Percentiles rank a stretch among this genome's conserved stretches.
phyloP scores from a whole-genome alignment of 1,140 invertebrate genomes.

The Danaus plexippus region DNA sequence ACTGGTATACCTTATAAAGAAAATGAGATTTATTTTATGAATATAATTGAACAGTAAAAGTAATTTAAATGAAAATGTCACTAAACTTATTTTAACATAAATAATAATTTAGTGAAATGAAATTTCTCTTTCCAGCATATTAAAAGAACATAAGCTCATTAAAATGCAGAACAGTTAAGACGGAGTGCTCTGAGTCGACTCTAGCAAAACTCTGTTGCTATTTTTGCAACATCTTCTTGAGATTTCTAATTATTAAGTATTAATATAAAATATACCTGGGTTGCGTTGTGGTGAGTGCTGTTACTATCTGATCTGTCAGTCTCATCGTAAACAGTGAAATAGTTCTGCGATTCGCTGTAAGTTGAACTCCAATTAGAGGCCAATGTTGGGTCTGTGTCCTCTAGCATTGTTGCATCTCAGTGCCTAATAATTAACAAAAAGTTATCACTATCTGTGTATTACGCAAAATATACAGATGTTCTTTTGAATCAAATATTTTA shows the following conservation, averaged over 20 bases:
- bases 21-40: background rate
- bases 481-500: too few relatives aligned
- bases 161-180: too few relatives aligned
- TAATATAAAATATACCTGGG: constrained; percentile 31
- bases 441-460: too few relatives aligned
- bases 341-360: constrained; percentile 27
- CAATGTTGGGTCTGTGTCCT: constrained; percentile 34
- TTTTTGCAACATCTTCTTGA: too few relatives aligned
- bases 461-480: too few relatives aligned
- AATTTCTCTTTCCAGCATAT: too few relatives aligned
- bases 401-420: constrained; percentile 39
- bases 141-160: too few relatives aligned
- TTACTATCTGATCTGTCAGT: constrained; percentile 27
- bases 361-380: constrained; percentile 34
- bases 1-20: constrained; percentile 41
- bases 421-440: constrained; percentile 16
- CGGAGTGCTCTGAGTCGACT: too few relatives aligned
- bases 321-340: constrained; percentile 48
- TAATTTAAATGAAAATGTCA: too few relatives aligned
- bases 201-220: too few relatives aligned
- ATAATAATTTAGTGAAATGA: too few relatives aligned
- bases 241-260: background rate
- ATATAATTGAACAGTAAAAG: background rate
- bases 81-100: too few relatives aligned
- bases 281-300: constrained; percentile 36